Base-by-base conservation (phyloP, 2,888 invertebrate genomes). In the Pantelozetes paolii region DNA sequence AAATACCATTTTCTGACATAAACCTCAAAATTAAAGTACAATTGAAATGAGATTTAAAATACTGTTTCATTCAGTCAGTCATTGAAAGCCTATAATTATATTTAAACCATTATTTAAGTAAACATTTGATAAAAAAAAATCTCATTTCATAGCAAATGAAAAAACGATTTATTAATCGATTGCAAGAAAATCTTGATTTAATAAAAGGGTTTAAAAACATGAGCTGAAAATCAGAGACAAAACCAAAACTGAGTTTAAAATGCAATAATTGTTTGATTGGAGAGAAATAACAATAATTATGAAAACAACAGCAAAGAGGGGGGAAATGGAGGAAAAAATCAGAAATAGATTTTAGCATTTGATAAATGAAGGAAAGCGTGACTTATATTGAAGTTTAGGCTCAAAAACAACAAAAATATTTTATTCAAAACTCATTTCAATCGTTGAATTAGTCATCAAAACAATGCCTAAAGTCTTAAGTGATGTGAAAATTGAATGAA, bases 361-460 rank as follows among this genome's bases (percentile, higher is more conserved):
- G 13, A 57, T 54, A 26, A 54, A 26, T 23, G 54, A 54, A 54
- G 20, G 54, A 54, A 54, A 54, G 54, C 54, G 54, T 54, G 54
- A 54, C 54, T 54, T 20, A 23, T 9, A 26, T 9, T 54, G 9
- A 36, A 8, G 36, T 36, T 36, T 36, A 36, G n/a, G n/a, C 36
- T 36, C 5, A 36, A 36, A 36, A 36, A 36, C 36, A 36, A 36
- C 9, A 36, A 36, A 5, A 36, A 36, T 36, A 36, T 36, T 36
- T 5, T 8, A 36, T 8, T 36, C 36, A 36, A 36, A 36, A 36
- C 36, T n/a, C 36, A 36, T 36, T 36, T 36, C 36, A 36, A 9
- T n/a, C n/a, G n/a, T n/a, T n/a, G n/a, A n/a, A n/a, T n/a, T n/a
- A n/a, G n/a, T n/a, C n/a, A n/a, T n/a, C n/a, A n/a, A n/a, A n/a